These are phyloP conservation scores for Drosophila grimshawi DNA, from an alignment of 1,140 invertebrate species.

Conservation along the genomic window DNA sequence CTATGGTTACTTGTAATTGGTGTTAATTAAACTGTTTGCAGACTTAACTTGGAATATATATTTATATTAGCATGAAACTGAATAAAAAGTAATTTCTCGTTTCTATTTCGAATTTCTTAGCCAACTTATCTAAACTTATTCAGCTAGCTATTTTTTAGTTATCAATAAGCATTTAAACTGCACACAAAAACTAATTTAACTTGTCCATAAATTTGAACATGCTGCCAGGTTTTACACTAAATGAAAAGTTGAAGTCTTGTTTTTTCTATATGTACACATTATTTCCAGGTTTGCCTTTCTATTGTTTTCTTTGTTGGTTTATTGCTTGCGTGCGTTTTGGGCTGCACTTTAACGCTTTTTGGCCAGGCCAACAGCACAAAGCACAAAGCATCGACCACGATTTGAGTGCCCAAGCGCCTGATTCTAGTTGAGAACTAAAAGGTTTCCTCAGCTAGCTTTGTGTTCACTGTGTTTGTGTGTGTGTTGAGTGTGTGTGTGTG, in stretches of 20 bases:
- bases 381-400: conserved; percentile 15
- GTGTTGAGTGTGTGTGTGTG: conserved; percentile 41
- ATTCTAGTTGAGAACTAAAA: conserved; percentile 25
- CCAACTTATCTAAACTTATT: neutral
- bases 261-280: conserved; percentile 3
- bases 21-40: too few species aligned
- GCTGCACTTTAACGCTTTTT: conserved; percentile 28
- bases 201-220: neutral
- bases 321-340: neutral
- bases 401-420: conserved; percentile 25
- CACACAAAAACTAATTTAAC: neutral
- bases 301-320: neutral
- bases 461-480: conserved; percentile 1
- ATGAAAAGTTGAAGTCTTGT: neutral
- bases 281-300: conserved; percentile 9
- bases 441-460: conserved; percentile 18
- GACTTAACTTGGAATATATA: too few species aligned
- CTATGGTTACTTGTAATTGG: too few species aligned
- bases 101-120: neutral
- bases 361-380: conserved; percentile 15
- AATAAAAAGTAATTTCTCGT: too few species aligned
- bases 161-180: conserved; percentile 1
- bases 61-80: too few species aligned
- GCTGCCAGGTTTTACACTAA: neutral
- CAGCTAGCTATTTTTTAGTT: neutral